Conservation (phyloP, 2,888 invertebrate species). For the Lycophotia porphyrea region DNA sequence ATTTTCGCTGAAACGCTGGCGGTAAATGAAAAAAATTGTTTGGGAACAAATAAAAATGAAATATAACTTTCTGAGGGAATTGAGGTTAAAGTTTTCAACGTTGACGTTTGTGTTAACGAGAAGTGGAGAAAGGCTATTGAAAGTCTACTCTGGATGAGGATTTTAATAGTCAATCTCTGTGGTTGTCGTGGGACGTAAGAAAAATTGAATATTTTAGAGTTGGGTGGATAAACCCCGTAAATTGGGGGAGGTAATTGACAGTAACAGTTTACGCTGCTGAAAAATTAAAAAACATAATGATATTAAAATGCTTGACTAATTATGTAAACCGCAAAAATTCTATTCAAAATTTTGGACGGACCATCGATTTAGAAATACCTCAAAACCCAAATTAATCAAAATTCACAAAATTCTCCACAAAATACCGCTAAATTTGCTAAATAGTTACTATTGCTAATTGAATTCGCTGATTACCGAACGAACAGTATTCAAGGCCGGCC, state of each 20-base stretch:
- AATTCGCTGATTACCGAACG: slow-evolving; percentile 50
- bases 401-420: slow-evolving; percentile 22
- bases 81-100: slow-evolving; percentile 58
- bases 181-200: slow-evolving; percentile 24
- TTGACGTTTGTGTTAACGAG: slow-evolving; percentile 62
- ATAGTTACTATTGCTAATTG: slow-evolving; percentile 54
- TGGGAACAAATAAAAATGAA: slow-evolving; percentile 68
- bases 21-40: slow-evolving; percentile 65
- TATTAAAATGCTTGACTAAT: neutral
- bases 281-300: neutral
- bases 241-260: slow-evolving; percentile 16
- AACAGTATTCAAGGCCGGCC: slow-evolving; percentile 47
- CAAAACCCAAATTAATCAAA: slow-evolving; percentile 24
- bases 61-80: slow-evolving; percentile 61
- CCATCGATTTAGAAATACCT: slow-evolving; percentile 4
- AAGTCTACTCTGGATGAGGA: slow-evolving; percentile 38
- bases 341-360: neutral
- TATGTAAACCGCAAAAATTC: slow-evolving; percentile 4
- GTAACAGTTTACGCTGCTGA: neutral
- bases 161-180: slow-evolving; percentile 55
- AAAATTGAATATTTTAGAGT: slow-evolving; percentile 28
- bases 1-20: slow-evolving; percentile 63
- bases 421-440: slow-evolving; percentile 36
- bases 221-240: neutral
- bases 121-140: slow-evolving; percentile 52